Conservation (phyloP, 2,113 vertebrate genomes). For the Corythornis madagascariensis region DNA sequence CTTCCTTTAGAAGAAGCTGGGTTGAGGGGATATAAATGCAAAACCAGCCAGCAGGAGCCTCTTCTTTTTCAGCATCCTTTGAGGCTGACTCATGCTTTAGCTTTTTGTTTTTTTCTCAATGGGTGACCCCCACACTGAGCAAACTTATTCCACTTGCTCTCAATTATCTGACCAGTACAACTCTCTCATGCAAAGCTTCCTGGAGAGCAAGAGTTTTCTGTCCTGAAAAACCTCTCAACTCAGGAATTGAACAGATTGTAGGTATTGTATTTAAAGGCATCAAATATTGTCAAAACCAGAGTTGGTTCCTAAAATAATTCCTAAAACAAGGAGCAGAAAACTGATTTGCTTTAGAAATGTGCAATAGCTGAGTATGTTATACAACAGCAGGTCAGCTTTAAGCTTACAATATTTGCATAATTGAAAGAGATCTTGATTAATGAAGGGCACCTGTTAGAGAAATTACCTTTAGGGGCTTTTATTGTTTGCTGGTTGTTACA, state of each 20-base stretch:
- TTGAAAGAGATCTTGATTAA: neutral
- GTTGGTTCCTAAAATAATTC: neutral
- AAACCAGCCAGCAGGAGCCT: neutral
- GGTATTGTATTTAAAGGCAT: neutral
- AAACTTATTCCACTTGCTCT: neutral
- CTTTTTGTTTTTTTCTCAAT: neutral
- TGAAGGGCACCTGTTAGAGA: neutral
- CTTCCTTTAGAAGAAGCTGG: neutral
- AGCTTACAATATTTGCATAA: neutral
- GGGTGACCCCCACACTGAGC: neutral
- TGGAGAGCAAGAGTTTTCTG: neutral
- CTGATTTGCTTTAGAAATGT: neutral
- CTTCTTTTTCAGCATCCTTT: slow-evolving; percentile 2
- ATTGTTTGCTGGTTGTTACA: neutral
- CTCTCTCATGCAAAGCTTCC: neutral
- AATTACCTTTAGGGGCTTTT: neutral
- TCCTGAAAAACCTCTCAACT: neutral
- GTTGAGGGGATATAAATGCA: neutral
- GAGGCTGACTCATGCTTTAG: neutral
- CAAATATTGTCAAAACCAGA: neutral
- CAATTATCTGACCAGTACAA: neutral
- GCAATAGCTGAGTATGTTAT: neutral
- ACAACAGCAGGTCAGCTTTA: neutral
- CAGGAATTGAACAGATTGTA: neutral
- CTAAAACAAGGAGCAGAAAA: neutral